Evolutionary conservation across 2,797 vertebrate species (phyloP), one percentile per base, ranked within the genome.

Genomic region (Myripristis jacobus): DNA sequence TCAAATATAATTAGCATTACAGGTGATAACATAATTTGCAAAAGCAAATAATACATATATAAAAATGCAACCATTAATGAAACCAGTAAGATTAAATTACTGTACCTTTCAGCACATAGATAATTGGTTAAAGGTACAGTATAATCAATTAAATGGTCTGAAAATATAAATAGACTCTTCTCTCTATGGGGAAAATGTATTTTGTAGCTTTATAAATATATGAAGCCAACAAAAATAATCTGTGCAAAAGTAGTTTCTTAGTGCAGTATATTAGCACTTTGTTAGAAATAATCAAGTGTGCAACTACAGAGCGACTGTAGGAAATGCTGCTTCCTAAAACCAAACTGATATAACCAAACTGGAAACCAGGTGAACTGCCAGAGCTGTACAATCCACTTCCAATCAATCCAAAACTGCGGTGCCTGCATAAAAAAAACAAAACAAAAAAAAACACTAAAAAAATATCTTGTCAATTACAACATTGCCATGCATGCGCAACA

Each of bases 401-500:
- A 79, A 73, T 59, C 53, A 51, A 76, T 67, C 71, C 66, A 59
- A 86, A 89, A 85, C 84, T 62, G 76, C 79, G 77, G 69, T 76
- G 75, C 75, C 83, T 82, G 78, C 79, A 52, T 21, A 4, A 18
- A 63, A 46, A 55, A 31, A 53, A 66, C 24, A 46, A 22, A 44
- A 29, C 6, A 54, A 12, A 67, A 15, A 25, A 61, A 69, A 52
- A 61, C 18, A 31, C 41, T 27, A 70, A 77, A 56, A 56, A 70
- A n/a, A 29, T 48, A 9, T 73, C 77, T 85, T 79, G 46, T 81
- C 79, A 84, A 64, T 84, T 83, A 88, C 82, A 88, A 87, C 77
- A 81, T 88, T 88, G 79, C 75, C 88, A 88, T 76, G 83, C 91
- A 93, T 93, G 89, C 91, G 92, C 92, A n/a, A 92, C 91, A 91